Conservation (phyloP, 2,888 invertebrate species). For the Drosophila quinaria region DNA sequence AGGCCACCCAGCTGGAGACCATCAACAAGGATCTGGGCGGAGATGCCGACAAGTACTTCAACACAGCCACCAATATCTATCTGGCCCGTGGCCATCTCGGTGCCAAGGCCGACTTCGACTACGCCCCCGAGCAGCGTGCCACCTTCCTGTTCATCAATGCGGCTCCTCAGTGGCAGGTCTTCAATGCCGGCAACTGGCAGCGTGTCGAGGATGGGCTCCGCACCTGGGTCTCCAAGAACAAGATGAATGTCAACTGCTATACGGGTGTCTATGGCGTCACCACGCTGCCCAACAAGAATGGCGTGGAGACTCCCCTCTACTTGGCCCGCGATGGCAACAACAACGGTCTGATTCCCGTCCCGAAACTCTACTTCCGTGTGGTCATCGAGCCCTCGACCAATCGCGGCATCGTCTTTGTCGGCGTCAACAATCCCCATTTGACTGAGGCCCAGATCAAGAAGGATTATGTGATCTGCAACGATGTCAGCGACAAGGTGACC, state of each 20-base stretch:
- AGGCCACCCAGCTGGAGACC: constrained; percentile 81
- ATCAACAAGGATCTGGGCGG: constrained; percentile 83
- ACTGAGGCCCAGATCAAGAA: constrained; percentile 74
- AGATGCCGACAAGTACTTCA: constrained; percentile 72
- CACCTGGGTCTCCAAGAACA: constrained; percentile 72
- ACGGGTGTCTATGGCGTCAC: constrained; percentile 88
- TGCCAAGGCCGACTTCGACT: constrained; percentile 87
- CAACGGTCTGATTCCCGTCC: constrained; percentile 86
- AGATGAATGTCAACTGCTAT: constrained; percentile 86
- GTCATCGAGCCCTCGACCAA: constrained; percentile 86
- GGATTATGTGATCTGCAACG: constrained; percentile 81
- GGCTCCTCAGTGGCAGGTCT: constrained; percentile 87
- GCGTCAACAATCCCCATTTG: constrained; percentile 85
- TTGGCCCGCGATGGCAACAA: constrained; percentile 82
- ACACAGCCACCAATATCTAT: constrained; percentile 60
- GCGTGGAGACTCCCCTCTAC: constrained; percentile 83
- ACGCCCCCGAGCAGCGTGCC: constrained; percentile 86
- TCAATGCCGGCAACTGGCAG: constrained; percentile 88
- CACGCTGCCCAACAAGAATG: constrained; percentile 86
- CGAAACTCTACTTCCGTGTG: constrained; percentile 88
- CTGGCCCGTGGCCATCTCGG: constrained; percentile 87
- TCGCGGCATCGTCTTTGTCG: constrained; percentile 87
- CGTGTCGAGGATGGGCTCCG: constrained; percentile 86
- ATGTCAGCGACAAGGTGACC: constrained; percentile 78
- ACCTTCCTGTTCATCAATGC: constrained; percentile 87